Percentiles rank a stretch among this genome's conserved stretches.
Conservation (phyloP, 2,797 vertebrate species). For the Emydoidea blandingii region DNA sequence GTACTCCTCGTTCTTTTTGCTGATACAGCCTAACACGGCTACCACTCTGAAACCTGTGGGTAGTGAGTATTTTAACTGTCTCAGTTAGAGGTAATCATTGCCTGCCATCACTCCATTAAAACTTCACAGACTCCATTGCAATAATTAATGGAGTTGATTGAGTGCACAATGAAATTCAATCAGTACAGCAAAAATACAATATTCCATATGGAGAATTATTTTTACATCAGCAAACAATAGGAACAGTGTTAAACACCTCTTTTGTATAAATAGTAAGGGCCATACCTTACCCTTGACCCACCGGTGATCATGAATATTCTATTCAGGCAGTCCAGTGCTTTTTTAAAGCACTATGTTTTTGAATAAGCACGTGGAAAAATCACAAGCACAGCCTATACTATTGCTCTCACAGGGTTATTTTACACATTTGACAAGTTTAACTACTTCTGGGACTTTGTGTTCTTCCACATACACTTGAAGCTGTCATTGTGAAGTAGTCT, state of each 20-base stretch:
- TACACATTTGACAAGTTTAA: not conserved
- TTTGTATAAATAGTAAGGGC: not conserved
- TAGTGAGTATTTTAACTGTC: not conserved
- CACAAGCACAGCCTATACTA: not conserved
- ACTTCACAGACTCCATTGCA: not conserved
- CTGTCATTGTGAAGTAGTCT: not conserved
- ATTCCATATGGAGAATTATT: not conserved
- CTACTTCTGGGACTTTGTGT: not conserved
- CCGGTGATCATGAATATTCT: not conserved
- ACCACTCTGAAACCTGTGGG: fast-evolving
- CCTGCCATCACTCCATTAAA: fast-evolving
- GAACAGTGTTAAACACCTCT: not conserved
- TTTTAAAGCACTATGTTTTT: not conserved
- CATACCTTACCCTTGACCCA: not conserved
- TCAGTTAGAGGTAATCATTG: fast-evolving
- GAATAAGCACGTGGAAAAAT: not conserved
- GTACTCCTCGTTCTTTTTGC: no score
- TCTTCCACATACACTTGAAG: not conserved
- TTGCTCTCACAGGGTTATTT: not conserved
- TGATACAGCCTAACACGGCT: no score
- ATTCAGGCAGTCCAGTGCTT: not conserved
- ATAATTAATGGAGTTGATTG: not conserved
- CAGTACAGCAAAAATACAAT: not conserved
- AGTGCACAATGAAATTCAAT: constrained; percentile 4
- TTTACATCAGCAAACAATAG: not conserved